Evolutionary conservation across 2,888 invertebrate genomes (phyloP), one percentile per base, ranked within the genome.

Genomic region (Graphium colonna): DNA sequence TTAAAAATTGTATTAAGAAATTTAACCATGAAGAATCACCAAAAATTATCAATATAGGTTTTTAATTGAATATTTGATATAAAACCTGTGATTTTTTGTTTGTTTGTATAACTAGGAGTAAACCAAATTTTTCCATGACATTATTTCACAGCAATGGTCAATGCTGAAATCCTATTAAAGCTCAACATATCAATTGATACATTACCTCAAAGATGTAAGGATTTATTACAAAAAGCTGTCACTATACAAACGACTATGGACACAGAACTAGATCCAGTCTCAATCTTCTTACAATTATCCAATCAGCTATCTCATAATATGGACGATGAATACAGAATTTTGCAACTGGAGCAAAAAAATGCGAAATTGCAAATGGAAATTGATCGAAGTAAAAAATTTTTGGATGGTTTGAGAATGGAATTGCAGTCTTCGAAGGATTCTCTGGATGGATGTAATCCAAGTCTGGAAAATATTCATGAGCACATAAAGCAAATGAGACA

Each of bases 301-400:
- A 75, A 65, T 31, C 72, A 77, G 38, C 43, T 71, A 1, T 59
- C 75, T 0, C 67, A 73, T n/a, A 69, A 72, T 45, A 51, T 89
- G 0, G 69, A 77, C 50, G 75, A 82, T 0, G 84, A 89, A 39
- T 84, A 86, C 49, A 77, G 82, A 51, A 71, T 85, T 16, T 57
- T 90, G 0, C 77, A 79, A 52, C 52, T 89, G 7, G 75, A 75
- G 36, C 89, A 88, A 58, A 81, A 78, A 26, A 82, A 85, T 51
- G 56, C 61, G 0, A 69, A 77, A 55, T 49, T 87, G 13, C 83
- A 87, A 69, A 59, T 52, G 13, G 77, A 76, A 67, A 84, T 89
- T 36, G 75, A 82, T 46, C 71, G 80, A 43, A 88, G 88, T 59
- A 73, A 74, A 18, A 75, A 61, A 60, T 74, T 79, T 71, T 60